phyloP scores from a whole-genome alignment of 2,113 vertebrate species.

The Rhabdomys dilectus region DNA sequence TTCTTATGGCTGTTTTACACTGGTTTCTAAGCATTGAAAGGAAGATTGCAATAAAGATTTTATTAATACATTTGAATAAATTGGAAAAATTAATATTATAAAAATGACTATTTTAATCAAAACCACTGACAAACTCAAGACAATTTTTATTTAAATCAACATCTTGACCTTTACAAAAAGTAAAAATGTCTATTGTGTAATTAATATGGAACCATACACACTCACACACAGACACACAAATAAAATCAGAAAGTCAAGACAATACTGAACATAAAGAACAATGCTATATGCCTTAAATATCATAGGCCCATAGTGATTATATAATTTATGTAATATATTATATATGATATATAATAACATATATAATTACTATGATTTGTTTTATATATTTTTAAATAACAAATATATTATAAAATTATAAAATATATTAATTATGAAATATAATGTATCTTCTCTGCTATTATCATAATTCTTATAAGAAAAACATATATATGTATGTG shows the following conservation, averaged over 20 bases:
- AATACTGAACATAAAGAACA: background rate
- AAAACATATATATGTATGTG: slow-evolving; percentile 51
- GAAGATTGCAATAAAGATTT: background rate
- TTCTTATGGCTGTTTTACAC: background rate
- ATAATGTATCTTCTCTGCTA: slow-evolving; percentile 31
- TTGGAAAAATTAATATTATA: background rate
- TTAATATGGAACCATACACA: background rate
- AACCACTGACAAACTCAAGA: background rate
- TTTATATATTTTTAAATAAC: too few relatives aligned
- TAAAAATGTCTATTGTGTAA: background rate
- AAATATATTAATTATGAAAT: slow-evolving; percentile 57
- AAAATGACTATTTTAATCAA: background rate
- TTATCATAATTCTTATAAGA: slow-evolving; percentile 48
- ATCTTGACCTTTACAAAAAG: background rate
- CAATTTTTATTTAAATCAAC: background rate
- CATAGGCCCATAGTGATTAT: background rate
- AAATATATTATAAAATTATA: too few relatives aligned
- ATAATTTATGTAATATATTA: background rate
- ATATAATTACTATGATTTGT: too few relatives aligned
- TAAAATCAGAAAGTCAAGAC: too few relatives aligned
- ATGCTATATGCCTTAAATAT: background rate
- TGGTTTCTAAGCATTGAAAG: background rate
- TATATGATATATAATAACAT: too few relatives aligned
- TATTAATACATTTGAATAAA: background rate
- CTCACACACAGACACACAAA: background rate